These are phyloP conservation scores for Stomorhina lunata DNA, from an alignment of 2,888 invertebrate genomes.

Conservation along the genomic window DNA sequence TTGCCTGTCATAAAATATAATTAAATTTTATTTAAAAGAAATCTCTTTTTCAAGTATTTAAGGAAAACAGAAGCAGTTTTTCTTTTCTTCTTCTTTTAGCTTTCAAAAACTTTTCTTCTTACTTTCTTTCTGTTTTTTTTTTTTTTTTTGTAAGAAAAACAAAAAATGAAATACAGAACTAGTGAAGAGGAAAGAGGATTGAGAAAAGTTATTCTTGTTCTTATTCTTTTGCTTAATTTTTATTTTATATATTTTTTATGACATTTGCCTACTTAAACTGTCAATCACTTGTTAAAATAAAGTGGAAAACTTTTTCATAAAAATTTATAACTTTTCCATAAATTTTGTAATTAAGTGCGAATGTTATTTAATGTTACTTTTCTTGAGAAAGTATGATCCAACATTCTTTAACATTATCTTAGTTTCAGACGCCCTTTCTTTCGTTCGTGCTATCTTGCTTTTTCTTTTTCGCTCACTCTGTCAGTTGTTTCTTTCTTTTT, in stretches of 20 bases:
- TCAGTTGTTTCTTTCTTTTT: constrained; percentile 1
- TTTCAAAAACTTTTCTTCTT: neutral
- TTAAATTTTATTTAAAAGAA: neutral
- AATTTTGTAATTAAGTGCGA: constrained; percentile 63
- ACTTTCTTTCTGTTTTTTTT: neutral
- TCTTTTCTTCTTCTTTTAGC: too few species aligned
- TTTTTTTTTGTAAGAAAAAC: neutral
- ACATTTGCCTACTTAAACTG: constrained; percentile 65
- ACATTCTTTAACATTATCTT: too few species aligned
- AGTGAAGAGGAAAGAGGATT: neutral
- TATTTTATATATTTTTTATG: constrained; percentile 44
- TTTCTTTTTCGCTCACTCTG: too few species aligned
- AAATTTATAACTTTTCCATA: constrained; percentile 30
- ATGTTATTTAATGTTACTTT: constrained; percentile 36
- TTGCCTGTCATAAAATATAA: constrained; percentile 20
- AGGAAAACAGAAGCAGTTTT: neutral
- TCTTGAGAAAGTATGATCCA: neutral
- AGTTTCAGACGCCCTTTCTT: too few species aligned
- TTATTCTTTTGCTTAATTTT: too few species aligned
- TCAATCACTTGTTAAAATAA: constrained; percentile 65
- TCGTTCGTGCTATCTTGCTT: neutral
- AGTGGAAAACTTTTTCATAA: constrained; percentile 62
- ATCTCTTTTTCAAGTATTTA: neutral
- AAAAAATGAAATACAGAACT: neutral
- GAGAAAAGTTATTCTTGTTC: neutral